These are phyloP conservation scores for Spinibarbus caldwelli DNA, from an alignment of 2,797 vertebrate species.

Conservation along the genomic window DNA sequence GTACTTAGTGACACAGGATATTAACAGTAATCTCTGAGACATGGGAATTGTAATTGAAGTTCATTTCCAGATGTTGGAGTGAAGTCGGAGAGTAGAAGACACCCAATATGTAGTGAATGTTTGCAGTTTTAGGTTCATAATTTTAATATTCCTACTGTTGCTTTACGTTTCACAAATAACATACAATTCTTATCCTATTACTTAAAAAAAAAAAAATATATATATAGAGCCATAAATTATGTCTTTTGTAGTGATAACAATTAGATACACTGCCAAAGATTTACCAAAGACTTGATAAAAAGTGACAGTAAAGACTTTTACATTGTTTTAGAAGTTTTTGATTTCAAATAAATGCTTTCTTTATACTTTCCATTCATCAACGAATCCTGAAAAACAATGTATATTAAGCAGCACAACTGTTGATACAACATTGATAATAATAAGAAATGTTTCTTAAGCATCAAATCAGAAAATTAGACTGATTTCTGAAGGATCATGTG, in stretches of 20 bases:
- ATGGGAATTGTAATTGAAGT: neutral
- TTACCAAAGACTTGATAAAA: neutral
- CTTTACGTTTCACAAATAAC: constrained; percentile 8
- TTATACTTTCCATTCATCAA: no score
- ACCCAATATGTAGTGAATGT: neutral
- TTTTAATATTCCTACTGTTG: constrained; percentile 40
- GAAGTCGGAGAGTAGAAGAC: neutral
- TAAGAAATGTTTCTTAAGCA: neutral
- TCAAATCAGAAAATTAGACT: neutral
- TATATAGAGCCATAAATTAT: neutral
- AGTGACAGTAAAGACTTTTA: no score
- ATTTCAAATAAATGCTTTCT: no score
- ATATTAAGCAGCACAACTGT: neutral
- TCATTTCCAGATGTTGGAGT: constrained; percentile 4
- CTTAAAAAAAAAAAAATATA: neutral
- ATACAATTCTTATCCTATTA: neutral
- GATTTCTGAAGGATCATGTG: neutral
- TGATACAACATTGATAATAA: neutral
- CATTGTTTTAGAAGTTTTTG: no score
- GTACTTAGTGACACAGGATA: neutral
- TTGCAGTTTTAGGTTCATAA: constrained; percentile 22
- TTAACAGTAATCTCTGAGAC: constrained; percentile 6
- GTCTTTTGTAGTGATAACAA: neutral
- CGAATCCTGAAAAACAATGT: neutral
- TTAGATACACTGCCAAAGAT: neutral